Evolutionary conservation across 2,888 invertebrate genomes (phyloP).

Genomic region (Melanostoma scalare): DNA sequence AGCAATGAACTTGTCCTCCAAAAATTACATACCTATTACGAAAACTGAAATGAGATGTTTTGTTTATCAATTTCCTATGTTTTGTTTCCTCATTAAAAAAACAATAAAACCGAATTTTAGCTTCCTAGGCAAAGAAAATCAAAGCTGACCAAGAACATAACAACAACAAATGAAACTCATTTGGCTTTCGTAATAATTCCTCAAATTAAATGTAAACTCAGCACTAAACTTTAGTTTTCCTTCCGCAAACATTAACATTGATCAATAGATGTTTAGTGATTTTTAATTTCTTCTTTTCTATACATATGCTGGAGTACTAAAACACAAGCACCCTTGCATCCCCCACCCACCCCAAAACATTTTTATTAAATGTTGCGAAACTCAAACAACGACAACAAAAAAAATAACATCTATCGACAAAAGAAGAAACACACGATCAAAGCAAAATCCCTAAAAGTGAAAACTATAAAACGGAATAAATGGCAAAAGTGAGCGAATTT

Average conservation of each 20-base stretch:
- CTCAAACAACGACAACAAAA: conserved; percentile 12
- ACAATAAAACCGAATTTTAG: background rate
- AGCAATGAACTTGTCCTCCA: no score
- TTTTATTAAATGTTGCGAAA: conserved; percentile 8
- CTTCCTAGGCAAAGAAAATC: conserved; percentile 10
- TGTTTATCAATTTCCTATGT: no score
- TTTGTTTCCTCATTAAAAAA: no score
- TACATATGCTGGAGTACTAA: conserved; percentile 47
- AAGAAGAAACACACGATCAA: conserved; percentile 46
- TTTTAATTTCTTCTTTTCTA: conserved; percentile 54
- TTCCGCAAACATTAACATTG: conserved; percentile 57
- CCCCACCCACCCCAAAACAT: background rate
- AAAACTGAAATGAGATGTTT: no score
- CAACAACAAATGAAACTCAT: conserved; percentile 4
- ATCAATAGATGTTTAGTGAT: conserved; percentile 15
- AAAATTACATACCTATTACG: no score
- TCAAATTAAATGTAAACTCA: conserved; percentile 46
- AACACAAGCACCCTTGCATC: conserved; percentile 11
- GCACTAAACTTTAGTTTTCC: conserved; percentile 45
- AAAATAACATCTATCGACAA: conserved; percentile 22
- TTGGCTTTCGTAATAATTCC: conserved; percentile 32
- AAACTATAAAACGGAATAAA: conserved; percentile 49
- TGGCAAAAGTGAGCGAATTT: conserved; percentile 63
- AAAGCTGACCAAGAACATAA: conserved; percentile 1
- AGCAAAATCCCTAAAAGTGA: conserved; percentile 41